These are phyloP conservation scores for Pararge aegeria DNA, from an alignment of 1,140 invertebrate species.

Conservation along the genomic window DNA sequence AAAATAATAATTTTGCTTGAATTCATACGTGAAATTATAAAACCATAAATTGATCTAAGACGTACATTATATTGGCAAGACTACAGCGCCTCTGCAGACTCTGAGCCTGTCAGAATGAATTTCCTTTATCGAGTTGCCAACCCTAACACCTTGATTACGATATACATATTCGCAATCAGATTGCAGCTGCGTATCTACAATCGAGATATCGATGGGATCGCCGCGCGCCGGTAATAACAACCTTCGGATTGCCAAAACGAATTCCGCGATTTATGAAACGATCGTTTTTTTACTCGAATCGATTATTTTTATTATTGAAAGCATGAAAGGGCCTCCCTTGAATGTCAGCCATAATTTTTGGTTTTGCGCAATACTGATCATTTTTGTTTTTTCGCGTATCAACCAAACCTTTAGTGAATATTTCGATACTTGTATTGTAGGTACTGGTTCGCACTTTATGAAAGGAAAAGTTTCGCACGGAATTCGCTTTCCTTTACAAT, in stretches of 20 bases:
- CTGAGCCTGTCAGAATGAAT: too few relatives aligned
- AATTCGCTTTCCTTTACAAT: not conserved
- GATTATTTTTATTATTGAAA: conserved; percentile 19
- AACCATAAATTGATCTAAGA: too few relatives aligned
- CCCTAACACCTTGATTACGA: conserved; percentile 2
- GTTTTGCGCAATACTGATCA: not conserved
- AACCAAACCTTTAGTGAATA: not conserved
- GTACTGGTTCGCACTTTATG: not conserved
- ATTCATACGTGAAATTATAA: too few relatives aligned
- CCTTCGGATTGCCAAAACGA: conserved; percentile 29
- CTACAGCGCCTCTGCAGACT: too few relatives aligned
- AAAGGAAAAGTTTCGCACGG: not conserved
- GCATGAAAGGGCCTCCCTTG: conserved; percentile 3
- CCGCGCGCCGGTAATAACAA: conserved; percentile 43
- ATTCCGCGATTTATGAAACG: conserved; percentile 29
- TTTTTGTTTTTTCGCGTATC: not conserved
- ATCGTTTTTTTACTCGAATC: conserved; percentile 13
- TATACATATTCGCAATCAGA: conserved; percentile 27
- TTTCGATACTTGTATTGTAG: not conserved
- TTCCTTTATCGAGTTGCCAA: not conserved
- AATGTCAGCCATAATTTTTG: conserved; percentile 8
- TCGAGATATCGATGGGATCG: conserved; percentile 42
- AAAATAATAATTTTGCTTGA: too few relatives aligned
- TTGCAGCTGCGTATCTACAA: conserved; percentile 40
- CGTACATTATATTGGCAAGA: too few relatives aligned